phyloP scores from a whole-genome alignment of 2,113 vertebrate genomes.

The Anseranas semipalmata region DNA sequence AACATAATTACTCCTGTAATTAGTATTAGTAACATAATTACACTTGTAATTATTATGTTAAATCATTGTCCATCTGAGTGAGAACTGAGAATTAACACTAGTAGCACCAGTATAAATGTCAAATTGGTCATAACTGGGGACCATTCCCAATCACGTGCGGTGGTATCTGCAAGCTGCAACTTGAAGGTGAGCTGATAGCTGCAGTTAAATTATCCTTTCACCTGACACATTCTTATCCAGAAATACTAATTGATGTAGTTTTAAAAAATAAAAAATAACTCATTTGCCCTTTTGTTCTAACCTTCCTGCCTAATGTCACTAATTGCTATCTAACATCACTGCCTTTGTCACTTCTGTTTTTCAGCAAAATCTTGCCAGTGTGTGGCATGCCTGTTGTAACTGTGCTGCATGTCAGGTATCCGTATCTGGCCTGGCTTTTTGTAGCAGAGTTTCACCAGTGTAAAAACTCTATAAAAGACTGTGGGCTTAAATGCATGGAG shows the following conservation, averaged over 20 bases:
- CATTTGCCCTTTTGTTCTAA: not conserved
- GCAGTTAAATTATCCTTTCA: not conserved
- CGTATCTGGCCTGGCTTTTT: not conserved
- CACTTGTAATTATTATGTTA: not conserved
- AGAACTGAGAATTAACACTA: not conserved
- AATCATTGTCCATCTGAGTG: not conserved
- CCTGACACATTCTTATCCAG: not conserved
- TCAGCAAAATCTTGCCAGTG: accelerated
- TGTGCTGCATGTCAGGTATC: not conserved
- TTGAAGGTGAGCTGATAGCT: not conserved
- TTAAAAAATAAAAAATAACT: not conserved
- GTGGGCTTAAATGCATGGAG: not conserved
- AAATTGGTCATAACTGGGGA: not conserved
- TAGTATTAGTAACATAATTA: not conserved
- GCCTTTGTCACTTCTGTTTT: not conserved
- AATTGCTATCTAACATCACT: accelerated
- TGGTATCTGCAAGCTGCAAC: not conserved
- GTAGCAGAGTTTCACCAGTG: not conserved
- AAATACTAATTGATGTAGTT: not conserved
- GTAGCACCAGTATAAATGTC: not conserved
- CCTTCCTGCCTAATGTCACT: not conserved
- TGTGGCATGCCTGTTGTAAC: not conserved
- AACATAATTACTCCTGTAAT: not conserved
- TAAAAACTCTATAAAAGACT: not conserved
- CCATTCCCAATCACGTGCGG: not conserved